Conservation (phyloP, 2,888 invertebrate genomes). For the Polydrusus pterygomalis region DNA sequence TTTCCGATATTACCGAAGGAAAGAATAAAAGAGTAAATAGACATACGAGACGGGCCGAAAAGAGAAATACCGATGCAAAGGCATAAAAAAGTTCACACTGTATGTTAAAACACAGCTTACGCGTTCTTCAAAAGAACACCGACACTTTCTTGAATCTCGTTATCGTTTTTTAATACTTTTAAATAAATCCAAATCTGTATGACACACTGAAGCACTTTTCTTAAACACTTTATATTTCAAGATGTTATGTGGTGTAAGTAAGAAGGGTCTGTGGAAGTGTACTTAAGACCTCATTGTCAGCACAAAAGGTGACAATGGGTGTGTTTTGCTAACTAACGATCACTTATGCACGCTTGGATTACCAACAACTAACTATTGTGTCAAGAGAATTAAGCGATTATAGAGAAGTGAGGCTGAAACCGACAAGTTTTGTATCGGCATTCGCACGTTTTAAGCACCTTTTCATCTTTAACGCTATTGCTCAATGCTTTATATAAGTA, state of each 20-base stretch:
- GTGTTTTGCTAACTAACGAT: constrained; percentile 73
- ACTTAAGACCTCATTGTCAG: constrained; percentile 64
- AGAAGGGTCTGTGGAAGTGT: constrained; percentile 63
- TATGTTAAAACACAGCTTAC: no score
- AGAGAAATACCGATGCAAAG: no score
- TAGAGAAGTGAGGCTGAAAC: constrained; percentile 58
- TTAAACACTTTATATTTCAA: constrained; percentile 29
- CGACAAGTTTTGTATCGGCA: constrained; percentile 62
- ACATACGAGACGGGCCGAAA: no score
- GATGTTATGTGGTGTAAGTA: constrained; percentile 25
- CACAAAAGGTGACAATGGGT: constrained; percentile 72
- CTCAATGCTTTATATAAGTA: constrained; percentile 50
- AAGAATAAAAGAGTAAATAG: no score
- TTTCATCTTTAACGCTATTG: constrained; percentile 53
- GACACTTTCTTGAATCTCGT: no score
- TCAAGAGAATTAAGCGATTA: constrained; percentile 69
- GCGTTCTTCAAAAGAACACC: background rate
- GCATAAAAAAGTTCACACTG: no score
- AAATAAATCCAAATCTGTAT: constrained; percentile 12
- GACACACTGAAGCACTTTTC: constrained; percentile 22
- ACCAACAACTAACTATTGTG: constrained; percentile 64
- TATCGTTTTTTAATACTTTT: background rate
- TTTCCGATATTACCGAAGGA: no score
- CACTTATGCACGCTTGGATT: constrained; percentile 71
- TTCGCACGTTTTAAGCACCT: constrained; percentile 60